These are phyloP conservation scores for Axea sp. DNA, from an alignment of 2,888 invertebrate genomes.

Conservation along the genomic window DNA sequence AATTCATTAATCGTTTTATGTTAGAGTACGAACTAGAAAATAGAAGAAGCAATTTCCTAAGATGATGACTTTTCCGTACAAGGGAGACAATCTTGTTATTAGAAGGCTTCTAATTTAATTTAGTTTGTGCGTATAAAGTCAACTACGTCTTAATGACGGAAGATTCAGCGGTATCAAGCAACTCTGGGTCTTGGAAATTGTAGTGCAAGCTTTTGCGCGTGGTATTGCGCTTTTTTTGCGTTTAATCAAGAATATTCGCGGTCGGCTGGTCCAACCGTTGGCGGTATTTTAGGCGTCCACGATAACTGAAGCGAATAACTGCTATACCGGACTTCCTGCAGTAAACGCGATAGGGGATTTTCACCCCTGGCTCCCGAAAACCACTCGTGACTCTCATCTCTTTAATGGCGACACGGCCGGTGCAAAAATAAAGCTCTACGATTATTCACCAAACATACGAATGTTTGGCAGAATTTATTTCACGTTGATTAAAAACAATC, in stretches of 20 bases:
- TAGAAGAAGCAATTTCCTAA: constrained; percentile 41
- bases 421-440: constrained; percentile 60
- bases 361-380: constrained; percentile 55
- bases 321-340: constrained; percentile 53
- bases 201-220: constrained; percentile 32
- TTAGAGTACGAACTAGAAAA: constrained; percentile 28
- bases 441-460: constrained; percentile 57
- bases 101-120: constrained; percentile 63
- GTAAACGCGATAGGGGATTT: constrained; percentile 56
- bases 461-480: constrained; percentile 60
- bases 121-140: constrained; percentile 69
- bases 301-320: constrained; percentile 62
- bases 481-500: constrained; percentile 57
- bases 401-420: constrained; percentile 63
- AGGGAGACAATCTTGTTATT: constrained; percentile 44
- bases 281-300: constrained; percentile 65
- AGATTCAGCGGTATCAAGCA: constrained; percentile 59
- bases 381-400: constrained; percentile 65
- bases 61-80: constrained; percentile 30
- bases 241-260: constrained; percentile 79
- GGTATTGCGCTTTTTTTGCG: constrained; percentile 68
- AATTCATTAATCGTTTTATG: constrained; percentile 36
- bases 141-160: constrained; percentile 68
- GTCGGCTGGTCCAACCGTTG: constrained; percentile 69
- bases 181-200: constrained; percentile 41